Percentiles rank a stretch among this genome's conserved stretches.
phyloP scores from a whole-genome alignment of 2,797 vertebrate genomes.

The Ceyx erithaca region DNA sequence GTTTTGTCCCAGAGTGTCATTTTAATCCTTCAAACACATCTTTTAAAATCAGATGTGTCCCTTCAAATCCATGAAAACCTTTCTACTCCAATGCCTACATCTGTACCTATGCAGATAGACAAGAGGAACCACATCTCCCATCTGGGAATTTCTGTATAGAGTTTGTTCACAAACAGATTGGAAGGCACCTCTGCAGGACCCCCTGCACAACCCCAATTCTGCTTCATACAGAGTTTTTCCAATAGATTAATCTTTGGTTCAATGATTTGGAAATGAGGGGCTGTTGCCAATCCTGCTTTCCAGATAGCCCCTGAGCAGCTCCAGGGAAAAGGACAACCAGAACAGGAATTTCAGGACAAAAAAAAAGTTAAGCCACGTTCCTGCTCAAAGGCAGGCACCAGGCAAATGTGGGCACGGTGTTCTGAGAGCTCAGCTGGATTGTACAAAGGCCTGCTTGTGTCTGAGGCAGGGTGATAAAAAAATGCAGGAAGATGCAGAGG shows the following conservation, averaged over 20 bases:
- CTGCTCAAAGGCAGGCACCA: not conserved
- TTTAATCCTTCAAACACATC: not conserved
- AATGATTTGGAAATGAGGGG: not conserved
- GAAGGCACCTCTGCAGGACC: not conserved
- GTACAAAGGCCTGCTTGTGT: not conserved
- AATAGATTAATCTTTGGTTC: not conserved
- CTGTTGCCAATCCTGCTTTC: not conserved
- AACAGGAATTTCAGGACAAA: not conserved
- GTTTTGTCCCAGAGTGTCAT: not conserved
- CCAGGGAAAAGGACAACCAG: not conserved
- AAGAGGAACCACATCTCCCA: not conserved
- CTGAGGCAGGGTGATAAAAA: not conserved
- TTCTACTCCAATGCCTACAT: not conserved
- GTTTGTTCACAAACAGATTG: not conserved
- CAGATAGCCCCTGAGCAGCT: not conserved
- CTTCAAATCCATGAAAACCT: not conserved
- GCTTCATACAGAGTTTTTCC: not conserved
- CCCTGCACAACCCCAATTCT: not conserved
- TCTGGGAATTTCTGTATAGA: not conserved
- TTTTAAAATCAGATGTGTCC: not conserved
- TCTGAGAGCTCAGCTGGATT: not conserved
- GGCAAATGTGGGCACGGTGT: fast-evolving
- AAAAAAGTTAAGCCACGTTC: not conserved
- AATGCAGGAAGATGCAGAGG: not conserved
- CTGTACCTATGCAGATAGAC: not conserved